Evolutionary conservation across 2,888 invertebrate genomes (phyloP).

Genomic region (Suillia variegata): DNA sequence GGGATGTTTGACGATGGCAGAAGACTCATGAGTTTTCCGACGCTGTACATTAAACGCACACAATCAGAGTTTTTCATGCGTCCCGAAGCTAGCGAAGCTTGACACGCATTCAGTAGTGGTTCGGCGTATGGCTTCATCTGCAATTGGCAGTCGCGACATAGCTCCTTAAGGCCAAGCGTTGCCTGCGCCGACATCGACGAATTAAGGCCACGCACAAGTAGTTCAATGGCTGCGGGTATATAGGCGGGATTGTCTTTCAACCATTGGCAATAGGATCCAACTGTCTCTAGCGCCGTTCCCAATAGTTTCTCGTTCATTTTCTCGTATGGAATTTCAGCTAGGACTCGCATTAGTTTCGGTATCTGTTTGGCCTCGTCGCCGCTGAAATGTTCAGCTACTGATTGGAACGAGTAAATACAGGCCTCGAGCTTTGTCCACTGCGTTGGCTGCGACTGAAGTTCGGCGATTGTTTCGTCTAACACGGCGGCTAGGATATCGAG

Average conservation of each 20-base stretch:
- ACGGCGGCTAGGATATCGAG: constrained; percentile 72
- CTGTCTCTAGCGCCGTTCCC: constrained; percentile 75
- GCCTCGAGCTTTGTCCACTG: constrained; percentile 70
- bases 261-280: constrained; percentile 88
- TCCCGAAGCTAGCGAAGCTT: constrained; percentile 66
- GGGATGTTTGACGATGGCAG: constrained; percentile 70
- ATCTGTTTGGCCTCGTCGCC: constrained; percentile 65
- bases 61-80: constrained; percentile 71
- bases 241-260: constrained; percentile 73
- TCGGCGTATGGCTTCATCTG: constrained; percentile 78
- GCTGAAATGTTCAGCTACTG: constrained; percentile 69
- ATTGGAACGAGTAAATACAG: constrained; percentile 70
- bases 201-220: constrained; percentile 71
- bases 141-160: constrained; percentile 79
- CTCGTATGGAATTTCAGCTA: constrained; percentile 69
- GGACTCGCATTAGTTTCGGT: constrained; percentile 67
- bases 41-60: constrained; percentile 75
- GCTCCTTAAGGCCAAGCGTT: constrained; percentile 86
- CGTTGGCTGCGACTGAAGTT: constrained; percentile 57
- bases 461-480: constrained; percentile 65
- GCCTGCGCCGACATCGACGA: constrained; percentile 76
- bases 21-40: constrained; percentile 75
- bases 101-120: constrained; percentile 75
- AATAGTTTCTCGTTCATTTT: constrained; percentile 68
- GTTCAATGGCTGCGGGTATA: constrained; percentile 71